Evolutionary conservation across 1,140 invertebrate genomes (phyloP).

Genomic region (Chironomus tepperi): DNA sequence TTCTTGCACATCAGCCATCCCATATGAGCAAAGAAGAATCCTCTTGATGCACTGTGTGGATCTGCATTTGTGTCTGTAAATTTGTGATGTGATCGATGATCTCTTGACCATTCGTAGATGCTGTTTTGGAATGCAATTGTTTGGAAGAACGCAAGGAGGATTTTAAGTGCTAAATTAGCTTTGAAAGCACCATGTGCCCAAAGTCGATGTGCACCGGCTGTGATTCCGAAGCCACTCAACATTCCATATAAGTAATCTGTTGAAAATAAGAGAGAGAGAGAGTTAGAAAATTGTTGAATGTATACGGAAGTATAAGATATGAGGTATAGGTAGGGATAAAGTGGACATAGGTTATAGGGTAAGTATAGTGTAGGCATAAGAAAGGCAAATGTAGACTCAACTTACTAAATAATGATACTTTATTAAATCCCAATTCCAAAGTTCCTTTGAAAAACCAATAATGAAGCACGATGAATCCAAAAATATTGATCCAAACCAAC

Average conservation of each 20-base stretch:
- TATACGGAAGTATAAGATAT: no score
- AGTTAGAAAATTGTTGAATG: no score
- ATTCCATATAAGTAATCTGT: background rate
- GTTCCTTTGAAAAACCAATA: background rate
- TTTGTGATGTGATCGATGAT: conserved; percentile 57
- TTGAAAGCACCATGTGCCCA: conserved; percentile 79
- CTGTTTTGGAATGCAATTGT: conserved; percentile 46
- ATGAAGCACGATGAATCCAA: background rate
- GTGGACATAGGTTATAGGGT: no score
- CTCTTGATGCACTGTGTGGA: conserved; percentile 54
- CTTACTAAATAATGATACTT: background rate
- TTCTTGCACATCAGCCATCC: conserved; percentile 53
- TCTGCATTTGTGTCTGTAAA: conserved; percentile 58
- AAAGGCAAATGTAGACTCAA: background rate
- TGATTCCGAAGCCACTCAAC: conserved; percentile 52
- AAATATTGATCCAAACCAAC: background rate
- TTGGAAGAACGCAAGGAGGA: conserved; percentile 44
- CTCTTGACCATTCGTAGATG: conserved; percentile 46
- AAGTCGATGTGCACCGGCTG: conserved; percentile 73
- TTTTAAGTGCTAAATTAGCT: conserved; percentile 59
- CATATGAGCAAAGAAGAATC: conserved; percentile 56
- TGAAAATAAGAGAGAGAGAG: no score
- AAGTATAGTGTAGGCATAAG: no score
- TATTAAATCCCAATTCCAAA: background rate
- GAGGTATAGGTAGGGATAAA: no score